Percentiles rank a stretch among this genome's conserved stretches.
Conservation (phyloP, 2,113 vertebrate species). For the Xenopus borealis region DNA sequence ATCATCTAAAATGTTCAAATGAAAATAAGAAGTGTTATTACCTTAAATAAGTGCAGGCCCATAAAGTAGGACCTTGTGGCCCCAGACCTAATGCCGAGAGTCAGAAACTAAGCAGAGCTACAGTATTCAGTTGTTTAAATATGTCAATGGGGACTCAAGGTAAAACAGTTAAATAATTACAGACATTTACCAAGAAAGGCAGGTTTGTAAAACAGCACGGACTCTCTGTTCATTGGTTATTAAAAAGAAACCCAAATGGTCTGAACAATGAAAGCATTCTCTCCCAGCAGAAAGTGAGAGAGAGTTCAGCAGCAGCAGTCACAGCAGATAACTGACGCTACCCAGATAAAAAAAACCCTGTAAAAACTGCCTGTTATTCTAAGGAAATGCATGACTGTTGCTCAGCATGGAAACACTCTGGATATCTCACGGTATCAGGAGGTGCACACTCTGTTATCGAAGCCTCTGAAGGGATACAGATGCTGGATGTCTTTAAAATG, state of each 20-base stretch:
- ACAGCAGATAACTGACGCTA: slow-evolving; percentile 1
- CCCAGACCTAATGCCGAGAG: no score
- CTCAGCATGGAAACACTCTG: neutral
- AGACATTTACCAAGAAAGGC: slow-evolving; percentile 3
- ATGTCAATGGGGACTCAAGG: neutral
- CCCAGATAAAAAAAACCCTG: neutral
- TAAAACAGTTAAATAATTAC: neutral
- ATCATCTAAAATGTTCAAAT: no score
- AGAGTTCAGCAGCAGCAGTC: neutral
- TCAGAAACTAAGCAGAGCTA: no score
- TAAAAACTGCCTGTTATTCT: neutral
- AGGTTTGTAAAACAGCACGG: slow-evolving; percentile 8
- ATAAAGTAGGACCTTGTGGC: no score
- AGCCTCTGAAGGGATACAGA: neutral
- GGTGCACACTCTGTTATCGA: neutral
- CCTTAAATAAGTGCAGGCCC: no score
- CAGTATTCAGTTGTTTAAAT: neutral
- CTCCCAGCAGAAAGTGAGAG: neutral
- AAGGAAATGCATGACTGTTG: neutral
- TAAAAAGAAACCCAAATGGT: neutral
- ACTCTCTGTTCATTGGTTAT: neutral
- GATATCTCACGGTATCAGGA: neutral
- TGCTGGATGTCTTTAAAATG: neutral
- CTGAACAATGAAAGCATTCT: slow-evolving; percentile 5
- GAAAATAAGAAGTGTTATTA: no score